phyloP scores from a whole-genome alignment of 2,888 invertebrate genomes.

The Bellardia pandia region DNA sequence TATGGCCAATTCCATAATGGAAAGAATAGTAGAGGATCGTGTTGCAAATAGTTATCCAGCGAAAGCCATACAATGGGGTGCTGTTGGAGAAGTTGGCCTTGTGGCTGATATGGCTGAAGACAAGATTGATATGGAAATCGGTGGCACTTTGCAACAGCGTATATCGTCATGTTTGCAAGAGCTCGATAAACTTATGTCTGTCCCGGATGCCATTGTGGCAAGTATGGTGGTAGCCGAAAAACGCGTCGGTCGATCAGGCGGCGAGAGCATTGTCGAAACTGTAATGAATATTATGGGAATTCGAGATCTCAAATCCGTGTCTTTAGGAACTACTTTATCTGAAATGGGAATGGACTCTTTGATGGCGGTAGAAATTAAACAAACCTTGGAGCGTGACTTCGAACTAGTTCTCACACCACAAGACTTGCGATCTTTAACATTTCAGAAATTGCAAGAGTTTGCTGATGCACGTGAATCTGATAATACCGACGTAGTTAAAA shows the following conservation, averaged over 20 bases:
- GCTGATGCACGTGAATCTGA: slow-evolving; percentile 78
- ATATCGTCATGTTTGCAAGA: slow-evolving; percentile 91
- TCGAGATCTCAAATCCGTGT: slow-evolving; percentile 88
- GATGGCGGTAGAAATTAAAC: slow-evolving; percentile 97
- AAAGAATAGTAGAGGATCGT: slow-evolving; percentile 91
- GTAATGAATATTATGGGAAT: slow-evolving; percentile 88
- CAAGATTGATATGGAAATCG: slow-evolving; percentile 87
- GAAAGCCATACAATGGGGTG: slow-evolving; percentile 95
- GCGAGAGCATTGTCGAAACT: slow-evolving; percentile 88
- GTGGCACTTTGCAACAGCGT: slow-evolving; percentile 92
- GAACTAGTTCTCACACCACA: slow-evolving; percentile 85
- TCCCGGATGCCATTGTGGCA: slow-evolving; percentile 88
- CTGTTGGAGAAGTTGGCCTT: slow-evolving; percentile 93
- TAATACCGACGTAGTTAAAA: slow-evolving; percentile 78
- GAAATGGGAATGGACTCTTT: slow-evolving; percentile 98
- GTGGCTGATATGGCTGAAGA: slow-evolving; percentile 90
- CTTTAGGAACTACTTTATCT: slow-evolving; percentile 89
- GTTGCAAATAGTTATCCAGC: slow-evolving; percentile 89
- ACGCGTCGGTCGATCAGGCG: slow-evolving; percentile 86
- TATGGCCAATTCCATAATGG: slow-evolving; percentile 94
- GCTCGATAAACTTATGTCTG: slow-evolving; percentile 89
- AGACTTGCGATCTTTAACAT: slow-evolving; percentile 88
- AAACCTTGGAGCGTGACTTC: slow-evolving; percentile 93
- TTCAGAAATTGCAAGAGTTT: slow-evolving; percentile 84
- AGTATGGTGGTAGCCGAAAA: slow-evolving; percentile 95